A percentile compares a stretch with the other conserved stretches of the same genome.
These are phyloP conservation scores for Caenorhabditis zanzibari DNA, from an alignment of 2,888 invertebrate genomes.

Conservation along the genomic window DNA sequence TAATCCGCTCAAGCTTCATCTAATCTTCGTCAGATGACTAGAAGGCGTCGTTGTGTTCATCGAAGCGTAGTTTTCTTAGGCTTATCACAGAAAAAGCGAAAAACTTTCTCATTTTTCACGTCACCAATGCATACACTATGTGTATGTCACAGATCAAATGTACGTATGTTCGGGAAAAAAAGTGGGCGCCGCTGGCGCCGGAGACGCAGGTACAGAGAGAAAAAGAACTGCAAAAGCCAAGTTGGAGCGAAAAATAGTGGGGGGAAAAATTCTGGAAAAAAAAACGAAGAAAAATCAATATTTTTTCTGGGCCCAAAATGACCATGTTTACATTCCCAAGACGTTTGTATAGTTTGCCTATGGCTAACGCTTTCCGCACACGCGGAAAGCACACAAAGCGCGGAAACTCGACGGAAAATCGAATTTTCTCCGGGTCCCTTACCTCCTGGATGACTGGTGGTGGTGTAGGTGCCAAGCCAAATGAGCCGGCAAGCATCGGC, in stretches of 20 bases:
- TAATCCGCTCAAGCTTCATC: no score
- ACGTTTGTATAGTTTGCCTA: constrained; percentile 43
- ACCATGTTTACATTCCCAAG: neutral
- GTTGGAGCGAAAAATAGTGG: constrained; percentile 29
- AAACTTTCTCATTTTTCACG: no score
- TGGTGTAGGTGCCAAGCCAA: constrained; percentile 79
- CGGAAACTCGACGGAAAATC: neutral
- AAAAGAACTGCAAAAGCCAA: constrained; percentile 42
- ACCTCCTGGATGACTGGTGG: constrained; percentile 75
- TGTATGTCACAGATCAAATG: no score
- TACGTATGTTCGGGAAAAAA: constrained; percentile 16
- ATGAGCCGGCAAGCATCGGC: constrained; percentile 75
- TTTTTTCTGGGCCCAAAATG: constrained; percentile 1
- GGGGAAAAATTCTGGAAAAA: neutral
- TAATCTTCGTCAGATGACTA: no score
- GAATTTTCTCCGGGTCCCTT: constrained; percentile 11
- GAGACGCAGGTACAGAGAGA: constrained; percentile 27
- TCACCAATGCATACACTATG: no score
- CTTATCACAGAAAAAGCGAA: no score
- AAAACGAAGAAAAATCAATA: no score
- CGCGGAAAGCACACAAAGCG: no score
- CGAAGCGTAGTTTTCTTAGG: no score
- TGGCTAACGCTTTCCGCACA: no score
- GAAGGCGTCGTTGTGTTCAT: no score
- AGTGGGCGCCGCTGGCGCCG: constrained; percentile 22